A percentile compares a stretch with the other conserved stretches of the same genome.
phyloP scores from a whole-genome alignment of 2,888 invertebrate genomes.

The Oxytorus armatus region DNA sequence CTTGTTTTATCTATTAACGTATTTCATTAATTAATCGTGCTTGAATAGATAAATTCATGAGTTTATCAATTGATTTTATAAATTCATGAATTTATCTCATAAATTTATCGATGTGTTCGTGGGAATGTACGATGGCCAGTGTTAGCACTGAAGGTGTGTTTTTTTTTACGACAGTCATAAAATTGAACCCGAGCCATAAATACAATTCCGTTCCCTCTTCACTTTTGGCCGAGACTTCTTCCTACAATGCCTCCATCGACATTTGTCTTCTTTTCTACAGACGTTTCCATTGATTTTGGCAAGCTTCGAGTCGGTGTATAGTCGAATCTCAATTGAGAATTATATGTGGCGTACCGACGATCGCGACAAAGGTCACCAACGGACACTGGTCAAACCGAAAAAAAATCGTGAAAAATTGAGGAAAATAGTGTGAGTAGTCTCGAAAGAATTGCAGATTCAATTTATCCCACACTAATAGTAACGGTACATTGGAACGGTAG shows the following conservation, averaged over 20 bases:
- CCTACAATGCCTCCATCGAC: too few species aligned
- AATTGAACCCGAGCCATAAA: constrained; percentile 27
- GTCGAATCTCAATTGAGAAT: background rate
- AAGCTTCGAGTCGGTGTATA: background rate
- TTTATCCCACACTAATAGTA: constrained; percentile 1
- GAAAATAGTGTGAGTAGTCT: background rate
- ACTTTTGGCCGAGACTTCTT: constrained; percentile 6
- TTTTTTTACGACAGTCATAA: constrained; percentile 14
- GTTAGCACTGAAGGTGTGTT: background rate
- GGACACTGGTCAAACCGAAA: too few species aligned
- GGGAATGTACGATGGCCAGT: background rate
- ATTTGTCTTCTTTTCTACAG: background rate
- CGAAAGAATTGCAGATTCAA: constrained; percentile 6
- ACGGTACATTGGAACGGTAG: background rate
- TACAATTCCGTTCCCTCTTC: constrained; percentile 19
- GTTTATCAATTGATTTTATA: background rate
- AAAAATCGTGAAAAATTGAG: background rate
- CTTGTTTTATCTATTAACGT: background rate
- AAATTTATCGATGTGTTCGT: background rate
- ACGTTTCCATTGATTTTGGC: background rate
- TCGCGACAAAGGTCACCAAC: too few species aligned
- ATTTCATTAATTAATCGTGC: background rate
- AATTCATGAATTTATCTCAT: background rate
- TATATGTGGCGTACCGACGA: too few species aligned
- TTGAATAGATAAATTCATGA: background rate